phyloP scores from a whole-genome alignment of 2,888 invertebrate genomes.

The Rugalucina vietnamica region DNA sequence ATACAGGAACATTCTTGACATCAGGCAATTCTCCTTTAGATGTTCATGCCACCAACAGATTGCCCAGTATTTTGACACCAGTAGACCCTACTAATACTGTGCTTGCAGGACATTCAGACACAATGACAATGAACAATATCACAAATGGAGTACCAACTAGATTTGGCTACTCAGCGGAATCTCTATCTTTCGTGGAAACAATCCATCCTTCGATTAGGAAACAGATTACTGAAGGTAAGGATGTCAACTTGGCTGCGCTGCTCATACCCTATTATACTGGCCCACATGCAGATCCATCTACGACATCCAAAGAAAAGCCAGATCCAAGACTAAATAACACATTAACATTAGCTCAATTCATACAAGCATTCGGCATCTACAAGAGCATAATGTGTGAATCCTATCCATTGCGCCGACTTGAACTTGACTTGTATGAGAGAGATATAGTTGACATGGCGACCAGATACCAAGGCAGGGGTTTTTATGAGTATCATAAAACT shows the following conservation, averaged over 20 bases:
- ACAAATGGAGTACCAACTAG: background rate
- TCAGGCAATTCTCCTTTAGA: no score
- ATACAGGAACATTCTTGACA: no score
- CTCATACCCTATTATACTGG: constrained; percentile 3
- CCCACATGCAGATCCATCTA: background rate
- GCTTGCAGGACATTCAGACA: no score
- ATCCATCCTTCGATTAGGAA: background rate
- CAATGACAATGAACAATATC: no score
- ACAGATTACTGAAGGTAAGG: constrained; percentile 33
- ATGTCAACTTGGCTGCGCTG: constrained; percentile 20
- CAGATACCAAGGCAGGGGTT: constrained; percentile 17
- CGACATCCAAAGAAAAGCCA: background rate
- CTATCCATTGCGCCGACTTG: constrained; percentile 6
- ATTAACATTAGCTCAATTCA: constrained; percentile 11
- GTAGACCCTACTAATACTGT: no score
- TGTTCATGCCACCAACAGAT: no score
- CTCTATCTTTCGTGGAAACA: constrained; percentile 20
- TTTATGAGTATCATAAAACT: constrained; percentile 43
- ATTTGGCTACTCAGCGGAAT: constrained; percentile 22
- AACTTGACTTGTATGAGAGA: constrained; percentile 33
- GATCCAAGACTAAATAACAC: background rate
- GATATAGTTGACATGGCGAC: constrained; percentile 42
- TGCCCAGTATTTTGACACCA: no score
- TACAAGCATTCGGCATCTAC: constrained; percentile 36
- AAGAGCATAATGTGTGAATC: constrained; percentile 34